phyloP scores from a whole-genome alignment of 1,140 invertebrate species.

The Pachypeltis micranthus region DNA sequence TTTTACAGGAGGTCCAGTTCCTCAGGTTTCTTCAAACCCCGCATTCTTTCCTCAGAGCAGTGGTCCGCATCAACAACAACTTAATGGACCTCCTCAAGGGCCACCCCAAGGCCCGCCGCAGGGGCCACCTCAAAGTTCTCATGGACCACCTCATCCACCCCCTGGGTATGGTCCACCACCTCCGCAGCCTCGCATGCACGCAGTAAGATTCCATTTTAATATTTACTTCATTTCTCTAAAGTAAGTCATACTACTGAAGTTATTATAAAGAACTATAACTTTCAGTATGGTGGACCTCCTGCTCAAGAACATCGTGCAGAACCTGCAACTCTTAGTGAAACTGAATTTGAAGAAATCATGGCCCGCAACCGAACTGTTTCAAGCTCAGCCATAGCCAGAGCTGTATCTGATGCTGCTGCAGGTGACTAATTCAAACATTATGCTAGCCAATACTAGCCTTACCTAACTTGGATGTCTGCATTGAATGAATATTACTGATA shows the following conservation, averaged over 20 bases:
- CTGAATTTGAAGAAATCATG: constrained; percentile 98
- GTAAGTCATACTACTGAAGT: neutral
- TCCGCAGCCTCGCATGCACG: constrained; percentile 23
- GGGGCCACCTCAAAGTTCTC: constrained; percentile 45
- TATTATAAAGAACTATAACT: constrained; percentile 9
- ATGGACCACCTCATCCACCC: constrained; percentile 47
- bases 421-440: constrained; percentile 32
- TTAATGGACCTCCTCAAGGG: constrained; percentile 41
- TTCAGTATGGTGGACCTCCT: constrained; percentile 34
- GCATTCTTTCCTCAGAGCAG: constrained; percentile 84
- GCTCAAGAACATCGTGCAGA: constrained; percentile 45
- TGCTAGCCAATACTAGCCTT: too few relatives aligned
- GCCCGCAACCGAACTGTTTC: constrained; percentile 92
- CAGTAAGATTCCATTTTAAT: constrained; percentile 1
- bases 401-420: constrained; percentile 92
- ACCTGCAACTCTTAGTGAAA: constrained; percentile 62
- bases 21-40: constrained; percentile 65
- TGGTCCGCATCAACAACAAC: constrained; percentile 48
- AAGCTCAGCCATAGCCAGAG: constrained; percentile 88
- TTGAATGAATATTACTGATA: too few relatives aligned
- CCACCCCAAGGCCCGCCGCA: constrained; percentile 48
- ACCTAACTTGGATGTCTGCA: too few relatives aligned
- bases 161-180: constrained; percentile 47
- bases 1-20: constrained; percentile 33
- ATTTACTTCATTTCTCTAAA: neutral